Conservation (phyloP, 2,888 invertebrate genomes). For the Epinotia ramella region DNA sequence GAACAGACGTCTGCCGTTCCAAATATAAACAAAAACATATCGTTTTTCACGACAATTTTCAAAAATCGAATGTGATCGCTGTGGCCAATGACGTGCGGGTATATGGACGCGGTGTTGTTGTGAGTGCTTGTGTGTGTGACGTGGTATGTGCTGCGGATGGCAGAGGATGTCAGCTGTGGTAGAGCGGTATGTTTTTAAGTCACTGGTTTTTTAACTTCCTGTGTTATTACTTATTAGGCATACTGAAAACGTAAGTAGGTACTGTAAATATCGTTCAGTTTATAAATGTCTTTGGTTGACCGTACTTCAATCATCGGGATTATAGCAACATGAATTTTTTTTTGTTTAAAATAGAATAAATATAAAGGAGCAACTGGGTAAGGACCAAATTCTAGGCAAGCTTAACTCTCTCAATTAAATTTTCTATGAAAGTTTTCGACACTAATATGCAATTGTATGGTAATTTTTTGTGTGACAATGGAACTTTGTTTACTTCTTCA, state of each 20-base stretch:
- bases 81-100: conserved; percentile 11
- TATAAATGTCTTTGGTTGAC: no score
- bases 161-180: conserved; percentile 67
- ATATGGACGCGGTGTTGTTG: conserved; percentile 8
- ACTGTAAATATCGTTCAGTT: no score
- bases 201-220: not conserved
- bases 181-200: conserved; percentile 68
- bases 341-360: no score
- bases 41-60: conserved; percentile 50
- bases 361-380: no score
- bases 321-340: no score
- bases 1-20: conserved; percentile 64
- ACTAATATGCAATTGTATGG: no score
- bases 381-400: no score
- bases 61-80: conserved; percentile 43
- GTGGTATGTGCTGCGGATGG: conserved; percentile 59
- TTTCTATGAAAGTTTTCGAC: no score
- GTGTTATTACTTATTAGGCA: not conserved
- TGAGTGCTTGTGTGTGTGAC: conserved; percentile 56
- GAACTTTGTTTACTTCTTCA: no score
- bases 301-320: no score
- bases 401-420: no score
- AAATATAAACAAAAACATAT: conserved; percentile 55
- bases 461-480: no score
- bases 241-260: not conserved